Percentiles rank a stretch among this genome's conserved stretches.
Evolutionary conservation across 2,113 vertebrate genomes (phyloP).

Genomic region (Malaclemys terrapin): DNA sequence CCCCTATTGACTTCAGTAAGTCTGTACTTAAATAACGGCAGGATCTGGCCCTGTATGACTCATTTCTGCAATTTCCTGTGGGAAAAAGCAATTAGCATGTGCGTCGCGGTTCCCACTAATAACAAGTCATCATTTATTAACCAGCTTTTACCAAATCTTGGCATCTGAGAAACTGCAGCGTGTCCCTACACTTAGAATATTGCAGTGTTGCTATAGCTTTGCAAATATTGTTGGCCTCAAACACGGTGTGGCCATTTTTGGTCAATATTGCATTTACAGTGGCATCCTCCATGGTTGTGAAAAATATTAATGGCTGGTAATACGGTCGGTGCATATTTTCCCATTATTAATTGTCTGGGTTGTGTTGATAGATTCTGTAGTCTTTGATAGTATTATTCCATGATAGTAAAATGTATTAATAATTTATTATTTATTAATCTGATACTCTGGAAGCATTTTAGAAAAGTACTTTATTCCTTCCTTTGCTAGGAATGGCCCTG

Average conservation of each 20-base stretch:
- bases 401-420: neutral
- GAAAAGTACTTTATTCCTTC: neutral
- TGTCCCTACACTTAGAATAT: neutral
- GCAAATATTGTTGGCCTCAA: neutral
- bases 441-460: neutral
- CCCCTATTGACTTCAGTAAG: neutral
- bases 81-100: neutral
- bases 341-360: neutral
- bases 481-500: neutral
- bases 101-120: neutral
- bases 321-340: neutral
- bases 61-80: neutral
- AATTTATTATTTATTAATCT: neutral
- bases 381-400: neutral
- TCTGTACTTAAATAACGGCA: neutral
- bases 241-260: neutral
- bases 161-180: neutral
- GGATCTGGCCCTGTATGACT: neutral
- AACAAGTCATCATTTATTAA: neutral
- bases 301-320: neutral
- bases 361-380: neutral
- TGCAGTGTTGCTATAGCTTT: neutral
- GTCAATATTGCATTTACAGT: neutral
- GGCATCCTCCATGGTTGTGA: neutral
- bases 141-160: neutral